A percentile compares a stretch with the other conserved stretches of the same genome.
phyloP scores from a whole-genome alignment of 2,797 vertebrate species.

The Eulemur coronatus region DNA sequence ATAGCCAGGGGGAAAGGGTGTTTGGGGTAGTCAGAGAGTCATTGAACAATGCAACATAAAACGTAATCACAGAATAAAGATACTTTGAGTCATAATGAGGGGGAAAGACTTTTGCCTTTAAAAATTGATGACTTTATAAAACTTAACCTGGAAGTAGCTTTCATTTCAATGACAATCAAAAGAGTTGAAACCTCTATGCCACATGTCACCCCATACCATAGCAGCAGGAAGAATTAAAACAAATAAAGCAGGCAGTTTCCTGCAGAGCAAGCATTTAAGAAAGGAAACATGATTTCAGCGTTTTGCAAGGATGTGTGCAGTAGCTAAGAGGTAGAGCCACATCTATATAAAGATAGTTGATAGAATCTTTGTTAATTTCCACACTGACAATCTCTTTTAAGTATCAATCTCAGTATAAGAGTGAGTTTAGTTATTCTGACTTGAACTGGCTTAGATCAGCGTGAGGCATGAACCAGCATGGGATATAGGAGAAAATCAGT shows the following conservation, averaged over 20 bases:
- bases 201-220: rapidly evolving
- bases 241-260: neutral
- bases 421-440: neutral
- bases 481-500: neutral
- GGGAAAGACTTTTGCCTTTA: neutral
- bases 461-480: neutral
- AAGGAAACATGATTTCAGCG: neutral
- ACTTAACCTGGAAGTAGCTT: neutral
- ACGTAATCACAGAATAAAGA: neutral
- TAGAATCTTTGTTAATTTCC: neutral
- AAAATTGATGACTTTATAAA: neutral
- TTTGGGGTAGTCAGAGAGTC: neutral
- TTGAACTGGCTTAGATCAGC: neutral
- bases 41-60: neutral
- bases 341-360: neutral
- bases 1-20: neutral
- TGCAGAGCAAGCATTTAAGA: neutral
- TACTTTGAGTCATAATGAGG: neutral
- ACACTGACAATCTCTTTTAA: neutral
- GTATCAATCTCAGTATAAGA: neutral
- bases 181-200: neutral
- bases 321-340: neutral
- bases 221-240: neutral
- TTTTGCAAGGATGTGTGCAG: neutral
- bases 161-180: neutral